Conservation (phyloP, 2,797 vertebrate species). For the Heteromormyrus szaboi region DNA sequence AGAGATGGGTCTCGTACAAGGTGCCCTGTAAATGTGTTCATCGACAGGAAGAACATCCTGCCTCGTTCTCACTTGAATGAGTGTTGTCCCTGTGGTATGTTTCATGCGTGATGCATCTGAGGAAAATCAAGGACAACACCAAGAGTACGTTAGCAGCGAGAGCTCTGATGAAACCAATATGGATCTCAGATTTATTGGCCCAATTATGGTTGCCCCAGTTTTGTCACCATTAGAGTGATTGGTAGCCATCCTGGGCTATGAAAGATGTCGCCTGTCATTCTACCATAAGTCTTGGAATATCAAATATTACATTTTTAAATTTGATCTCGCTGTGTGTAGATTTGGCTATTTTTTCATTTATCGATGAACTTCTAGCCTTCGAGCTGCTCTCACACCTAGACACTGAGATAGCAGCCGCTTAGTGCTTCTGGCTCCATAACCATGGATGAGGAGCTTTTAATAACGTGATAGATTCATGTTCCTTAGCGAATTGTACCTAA, state of each 20-base stretch:
- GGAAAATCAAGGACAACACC: conserved; percentile 2
- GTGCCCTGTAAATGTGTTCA: background rate
- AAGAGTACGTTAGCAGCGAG: background rate
- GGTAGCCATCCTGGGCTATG: background rate
- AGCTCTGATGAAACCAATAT: background rate
- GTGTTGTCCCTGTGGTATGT: background rate
- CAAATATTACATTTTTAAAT: background rate
- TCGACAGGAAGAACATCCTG: background rate
- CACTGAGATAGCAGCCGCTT: background rate
- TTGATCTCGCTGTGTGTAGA: background rate
- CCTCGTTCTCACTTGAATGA: background rate
- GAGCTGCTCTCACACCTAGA: background rate
- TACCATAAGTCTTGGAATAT: background rate
- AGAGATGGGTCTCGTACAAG: background rate
- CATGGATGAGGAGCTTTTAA: background rate
- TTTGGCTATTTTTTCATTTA: background rate
- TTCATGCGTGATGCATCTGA: background rate
- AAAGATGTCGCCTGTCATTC: background rate
- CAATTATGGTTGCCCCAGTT: conserved; percentile 3
- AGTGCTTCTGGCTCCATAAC: background rate
- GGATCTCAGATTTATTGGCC: background rate
- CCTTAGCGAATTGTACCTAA: background rate
- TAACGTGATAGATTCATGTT: background rate
- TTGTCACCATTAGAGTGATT: background rate
- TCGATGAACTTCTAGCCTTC: background rate